A percentile compares a stretch with the other conserved stretches of the same genome.
phyloP scores from a whole-genome alignment of 64 coral and sea anemone species.

The Orbicella faveolata region DNA sequence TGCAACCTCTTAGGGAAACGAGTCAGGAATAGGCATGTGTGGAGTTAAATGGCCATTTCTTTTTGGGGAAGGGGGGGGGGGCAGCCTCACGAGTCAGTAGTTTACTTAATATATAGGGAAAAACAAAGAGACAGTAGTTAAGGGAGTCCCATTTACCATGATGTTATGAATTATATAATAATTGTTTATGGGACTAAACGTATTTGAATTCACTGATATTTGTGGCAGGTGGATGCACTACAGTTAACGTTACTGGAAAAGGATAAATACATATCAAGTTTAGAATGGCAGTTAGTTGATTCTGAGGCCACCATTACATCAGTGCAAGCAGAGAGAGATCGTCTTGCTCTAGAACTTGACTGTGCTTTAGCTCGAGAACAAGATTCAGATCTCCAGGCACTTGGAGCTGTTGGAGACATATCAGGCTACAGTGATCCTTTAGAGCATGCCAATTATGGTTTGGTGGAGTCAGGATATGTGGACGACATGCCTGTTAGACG shows the following conservation, averaged over 20 bases:
- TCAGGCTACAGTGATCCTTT: conserved; percentile 25
- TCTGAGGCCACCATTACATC: conserved; percentile 84
- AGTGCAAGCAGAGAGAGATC: conserved; percentile 89
- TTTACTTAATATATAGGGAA: no score
- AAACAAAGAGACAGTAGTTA: no score
- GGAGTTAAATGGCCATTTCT: no score
- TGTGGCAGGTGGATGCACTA: conserved; percentile 68
- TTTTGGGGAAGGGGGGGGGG: no score
- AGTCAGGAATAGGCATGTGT: no score
- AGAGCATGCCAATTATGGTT: conserved; percentile 66
- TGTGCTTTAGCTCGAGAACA: conserved; percentile 68
- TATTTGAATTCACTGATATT: no score
- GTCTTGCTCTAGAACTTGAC: conserved; percentile 80
- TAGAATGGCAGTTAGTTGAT: conserved; percentile 96
- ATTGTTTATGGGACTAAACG: no score
- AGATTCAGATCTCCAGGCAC: conserved; percentile 47
- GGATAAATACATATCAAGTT: conserved; percentile 87
- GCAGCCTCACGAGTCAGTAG: no score
- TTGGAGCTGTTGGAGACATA: conserved; percentile 34
- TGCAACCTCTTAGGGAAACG: no score
- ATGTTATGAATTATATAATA: no score
- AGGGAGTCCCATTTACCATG: no score
- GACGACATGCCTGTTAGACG: conserved; percentile 51
- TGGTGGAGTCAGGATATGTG: conserved; percentile 48
- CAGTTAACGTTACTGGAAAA: conserved; percentile 81